Base-by-base conservation (phyloP, 2,888 invertebrate genomes). In the Hirudinaria manillensis region DNA sequence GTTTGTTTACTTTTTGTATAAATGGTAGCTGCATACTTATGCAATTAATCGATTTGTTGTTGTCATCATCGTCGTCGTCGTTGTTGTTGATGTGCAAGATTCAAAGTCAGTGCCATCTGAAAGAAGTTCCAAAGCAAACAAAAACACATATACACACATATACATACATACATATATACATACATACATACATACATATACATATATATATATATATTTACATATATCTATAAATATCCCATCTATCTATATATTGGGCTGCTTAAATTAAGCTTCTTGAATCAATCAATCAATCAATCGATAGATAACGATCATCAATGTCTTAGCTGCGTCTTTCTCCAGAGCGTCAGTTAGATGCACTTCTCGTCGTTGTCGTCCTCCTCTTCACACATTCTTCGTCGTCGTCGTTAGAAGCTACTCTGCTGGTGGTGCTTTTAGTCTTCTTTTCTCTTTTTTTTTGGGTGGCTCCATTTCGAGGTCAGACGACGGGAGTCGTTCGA, bases 301-400 rank as follows among this genome's bases (percentile, higher is more conserved):
- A 27, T 61, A 24, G 3, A 45, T 2, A 45, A 16, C 45, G 10
- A 45, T 45, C 45, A 45, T 45, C 45, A n/a, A n/a, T n/a, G n/a
- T n/a, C n/a, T n/a, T n/a, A n/a, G 29, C 10, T 55, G 19, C 32
- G 56, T 29, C 55, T 45, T 3, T 53, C 55, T 51, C 72, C 53
- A 16, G 55, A 29, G 45, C 38, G 27, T 6, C 24, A 55, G 13
- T 6, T 29, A 55, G 73, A n/a, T 73, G 61, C 21, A 21, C 21
- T 56, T 34, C n/a, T 72, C 29, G n/a, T 32, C 21, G 7, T n/a
- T 32, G 29, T 21, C 21, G 27, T 34, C 34, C 10, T 68, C 68
- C 34, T 34, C 68, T 27, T 68, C 32, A n/a, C n/a, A n/a, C n/a
- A 68, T 68, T 27, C 34, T 27, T 68, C n/a, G 21, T 68, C 32